A percentile compares a stretch with the other conserved stretches of the same genome.
These are phyloP conservation scores for Xenus cinereus DNA, from an alignment of 2,113 vertebrate species.

Conservation along the genomic window DNA sequence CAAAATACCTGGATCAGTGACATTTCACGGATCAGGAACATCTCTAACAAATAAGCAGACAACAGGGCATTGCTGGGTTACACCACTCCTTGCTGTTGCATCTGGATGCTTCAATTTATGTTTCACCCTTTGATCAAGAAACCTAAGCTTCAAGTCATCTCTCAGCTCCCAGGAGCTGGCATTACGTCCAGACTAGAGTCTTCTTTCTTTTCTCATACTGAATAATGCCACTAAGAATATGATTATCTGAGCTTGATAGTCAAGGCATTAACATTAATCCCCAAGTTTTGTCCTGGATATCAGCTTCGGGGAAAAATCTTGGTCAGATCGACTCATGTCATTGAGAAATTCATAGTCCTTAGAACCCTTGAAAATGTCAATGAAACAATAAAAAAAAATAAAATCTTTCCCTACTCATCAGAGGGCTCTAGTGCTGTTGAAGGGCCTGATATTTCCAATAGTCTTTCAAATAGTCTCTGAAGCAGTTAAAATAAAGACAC, in stretches of 20 bases:
- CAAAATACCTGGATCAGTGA: not conserved
- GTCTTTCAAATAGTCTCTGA: not conserved
- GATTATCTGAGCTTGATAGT: not conserved
- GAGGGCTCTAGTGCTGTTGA: not conserved
- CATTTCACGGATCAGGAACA: not conserved
- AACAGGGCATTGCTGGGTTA: not conserved
- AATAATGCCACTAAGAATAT: not conserved
- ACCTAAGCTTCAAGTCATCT: not conserved
- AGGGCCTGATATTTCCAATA: not conserved
- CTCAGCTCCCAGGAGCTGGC: not conserved
- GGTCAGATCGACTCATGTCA: not conserved
- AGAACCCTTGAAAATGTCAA: not conserved
- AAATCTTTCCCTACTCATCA: not conserved
- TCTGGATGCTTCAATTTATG: not conserved
- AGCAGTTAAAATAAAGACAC: constrained; percentile 40
- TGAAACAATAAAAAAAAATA: not conserved
- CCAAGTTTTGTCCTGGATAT: not conserved
- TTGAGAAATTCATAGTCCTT: not conserved
- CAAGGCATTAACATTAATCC: not conserved
- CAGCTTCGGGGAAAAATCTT: not conserved
- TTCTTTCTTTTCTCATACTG: not conserved
- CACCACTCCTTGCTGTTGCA: not conserved
- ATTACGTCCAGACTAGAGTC: not conserved
- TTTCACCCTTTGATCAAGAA: not conserved
- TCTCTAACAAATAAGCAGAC: not conserved